Conservation (phyloP, 1,140 invertebrate genomes). For the Zelostemma sp. region DNA sequence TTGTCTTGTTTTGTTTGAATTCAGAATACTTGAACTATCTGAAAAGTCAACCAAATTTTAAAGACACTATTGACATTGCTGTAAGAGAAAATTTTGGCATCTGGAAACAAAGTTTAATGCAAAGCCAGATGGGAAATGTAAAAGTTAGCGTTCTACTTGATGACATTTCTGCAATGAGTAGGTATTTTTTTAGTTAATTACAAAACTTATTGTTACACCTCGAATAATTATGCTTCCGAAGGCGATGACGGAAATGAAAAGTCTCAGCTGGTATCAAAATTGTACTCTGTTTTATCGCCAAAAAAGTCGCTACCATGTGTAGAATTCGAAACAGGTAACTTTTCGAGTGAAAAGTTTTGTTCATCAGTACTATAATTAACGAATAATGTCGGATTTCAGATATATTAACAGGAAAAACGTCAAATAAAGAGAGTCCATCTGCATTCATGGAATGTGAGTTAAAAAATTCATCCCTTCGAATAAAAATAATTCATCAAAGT, state of each 20-base stretch:
- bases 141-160: neutral
- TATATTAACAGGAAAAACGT: too few relatives aligned
- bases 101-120: too few relatives aligned
- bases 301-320: constrained; percentile 7
- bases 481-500: neutral
- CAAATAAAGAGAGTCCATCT: too few relatives aligned
- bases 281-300: constrained; percentile 37
- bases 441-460: too few relatives aligned
- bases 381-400: neutral
- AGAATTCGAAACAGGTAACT: constrained; percentile 4
- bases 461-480: too few relatives aligned
- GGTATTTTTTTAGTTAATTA: neutral
- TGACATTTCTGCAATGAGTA: neutral
- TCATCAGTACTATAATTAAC: neutral
- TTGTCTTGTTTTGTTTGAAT: too few relatives aligned
- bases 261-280: constrained; percentile 12
- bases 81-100: too few relatives aligned
- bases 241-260: neutral
- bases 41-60: too few relatives aligned
- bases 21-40: too few relatives aligned
- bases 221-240: neutral
- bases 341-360: neutral
- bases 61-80: too few relatives aligned
- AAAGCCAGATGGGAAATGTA: neutral
- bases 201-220: neutral